Percentiles rank a stretch among this genome's conserved stretches.
Conservation (phyloP, 2,797 vertebrate species). For the Phataginus tricuspis region DNA sequence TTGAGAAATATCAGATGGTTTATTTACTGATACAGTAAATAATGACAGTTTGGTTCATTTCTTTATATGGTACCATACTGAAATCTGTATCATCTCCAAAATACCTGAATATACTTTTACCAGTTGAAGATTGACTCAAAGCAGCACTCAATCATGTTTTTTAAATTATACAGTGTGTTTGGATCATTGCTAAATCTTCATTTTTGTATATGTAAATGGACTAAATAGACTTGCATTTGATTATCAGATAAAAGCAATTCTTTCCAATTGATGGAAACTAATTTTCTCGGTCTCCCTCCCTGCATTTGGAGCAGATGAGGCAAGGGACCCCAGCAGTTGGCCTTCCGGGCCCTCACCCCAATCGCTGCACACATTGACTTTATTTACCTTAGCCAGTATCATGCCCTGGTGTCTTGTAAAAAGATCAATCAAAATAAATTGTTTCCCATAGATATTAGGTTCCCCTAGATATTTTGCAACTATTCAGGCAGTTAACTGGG, state of each 20-base stretch:
- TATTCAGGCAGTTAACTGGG: not conserved
- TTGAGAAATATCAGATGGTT: not conserved
- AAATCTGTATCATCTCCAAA: not conserved
- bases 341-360: not conserved
- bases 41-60: not conserved
- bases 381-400: not conserved
- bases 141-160: not conserved
- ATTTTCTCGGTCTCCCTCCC: not conserved
- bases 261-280: not conserved
- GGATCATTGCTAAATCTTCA: not conserved
- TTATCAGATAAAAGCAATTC: not conserved
- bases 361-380: not conserved
- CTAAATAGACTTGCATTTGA: not conserved
- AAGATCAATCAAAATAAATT: not conserved
- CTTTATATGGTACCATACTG: not conserved
- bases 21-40: not conserved
- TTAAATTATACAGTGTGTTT: not conserved
- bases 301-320: not conserved
- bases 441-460: not conserved
- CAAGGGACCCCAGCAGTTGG: not conserved
- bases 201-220: not conserved
- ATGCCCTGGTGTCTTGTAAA: not conserved
- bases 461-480: slow-evolving; percentile 26
- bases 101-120: not conserved
- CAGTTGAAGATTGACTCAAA: not conserved